Conservation (phyloP, 2,888 invertebrate genomes). For the Venusia cambrica region DNA sequence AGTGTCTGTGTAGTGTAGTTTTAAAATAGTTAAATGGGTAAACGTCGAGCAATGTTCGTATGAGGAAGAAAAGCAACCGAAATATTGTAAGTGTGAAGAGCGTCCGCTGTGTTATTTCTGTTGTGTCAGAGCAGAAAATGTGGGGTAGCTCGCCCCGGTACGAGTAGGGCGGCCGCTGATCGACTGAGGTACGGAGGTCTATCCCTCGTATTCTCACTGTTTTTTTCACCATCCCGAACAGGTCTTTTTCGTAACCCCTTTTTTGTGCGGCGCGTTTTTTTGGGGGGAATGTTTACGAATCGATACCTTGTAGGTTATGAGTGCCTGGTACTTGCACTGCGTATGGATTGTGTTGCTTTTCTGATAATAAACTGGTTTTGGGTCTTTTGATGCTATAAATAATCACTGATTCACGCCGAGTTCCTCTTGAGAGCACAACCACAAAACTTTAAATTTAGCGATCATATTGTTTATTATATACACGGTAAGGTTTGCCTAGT, state of each 20-base stretch:
- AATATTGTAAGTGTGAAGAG: constrained; percentile 76
- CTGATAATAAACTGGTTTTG: constrained; percentile 35
- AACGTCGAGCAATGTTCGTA: constrained; percentile 79
- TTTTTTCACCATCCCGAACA: constrained; percentile 62
- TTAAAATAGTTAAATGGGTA: constrained; percentile 79
- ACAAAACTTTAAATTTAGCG: constrained; percentile 18
- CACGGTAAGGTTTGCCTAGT: too few species aligned
- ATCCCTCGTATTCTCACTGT: constrained; percentile 71
- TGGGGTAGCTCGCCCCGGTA: constrained; percentile 66
- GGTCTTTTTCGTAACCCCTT: constrained; percentile 70
- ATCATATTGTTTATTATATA: too few species aligned
- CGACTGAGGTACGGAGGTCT: constrained; percentile 76
- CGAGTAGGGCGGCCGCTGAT: constrained; percentile 70
- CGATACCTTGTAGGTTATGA: constrained; percentile 66
- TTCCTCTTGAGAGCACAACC: constrained; percentile 18
- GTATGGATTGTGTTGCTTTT: constrained; percentile 35
- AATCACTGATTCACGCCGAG: constrained; percentile 29
- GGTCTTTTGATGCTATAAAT: constrained; percentile 29
- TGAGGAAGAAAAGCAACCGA: constrained; percentile 79
- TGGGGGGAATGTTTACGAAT: constrained; percentile 72
- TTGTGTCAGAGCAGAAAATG: constrained; percentile 67
- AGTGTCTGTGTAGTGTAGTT: constrained; percentile 75
- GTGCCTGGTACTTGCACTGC: constrained; percentile 45
- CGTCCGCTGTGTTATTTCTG: constrained; percentile 61
- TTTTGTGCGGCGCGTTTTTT: constrained; percentile 64